Evolutionary conservation across 2,888 invertebrate species (phyloP), one percentile per base, ranked within the genome.

Genomic region (Rhimphoctona megacephalus): DNA sequence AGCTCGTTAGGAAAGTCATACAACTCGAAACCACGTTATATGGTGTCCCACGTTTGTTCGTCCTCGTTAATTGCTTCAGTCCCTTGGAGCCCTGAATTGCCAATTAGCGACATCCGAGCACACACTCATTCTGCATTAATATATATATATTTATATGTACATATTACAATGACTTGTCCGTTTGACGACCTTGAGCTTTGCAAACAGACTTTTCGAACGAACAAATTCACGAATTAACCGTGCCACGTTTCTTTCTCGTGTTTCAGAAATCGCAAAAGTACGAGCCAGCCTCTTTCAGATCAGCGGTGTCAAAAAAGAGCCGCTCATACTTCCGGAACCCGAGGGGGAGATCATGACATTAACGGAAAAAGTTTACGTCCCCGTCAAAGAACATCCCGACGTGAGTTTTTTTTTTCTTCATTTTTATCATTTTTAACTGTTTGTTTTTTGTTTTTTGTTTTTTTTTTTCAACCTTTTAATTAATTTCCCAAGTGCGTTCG

Each of bases 351-450:
- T 98, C 94, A 97, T 98, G 92, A 98, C 98, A 94, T 96, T 98
- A 94, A 98, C 99, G 95, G 99, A 99, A 96, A 99, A 99, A 97
- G 98, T 99, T 94, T 99, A 99, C 95, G 99, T 99, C 94, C 99
- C 99, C 94, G 99, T 99, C 93, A 99, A 99, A 96, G 99, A 99
- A 95, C 98, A 99, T 95, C 99, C 99, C 96, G 99, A 99, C 95
- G 99, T 99, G 96, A 98, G 99, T 98, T 61, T 30, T 30, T 17
- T 9, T 98, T 61, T 30, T 30, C 7, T 9, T 11, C 61, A 61
- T 61, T 30, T 6, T 30, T 61, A 54, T 54, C n/a, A 54, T 9
- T 39, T 39, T 39, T 1, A 39, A 39, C 39, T 9, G n/a, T n/a
- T n/a, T n/a, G n/a, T n/a, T n/a, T n/a, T n/a, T n/a, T n/a, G n/a